These are phyloP conservation scores for Cacoxenus indagator DNA, from an alignment of 2,888 invertebrate genomes.

Conservation along the genomic window DNA sequence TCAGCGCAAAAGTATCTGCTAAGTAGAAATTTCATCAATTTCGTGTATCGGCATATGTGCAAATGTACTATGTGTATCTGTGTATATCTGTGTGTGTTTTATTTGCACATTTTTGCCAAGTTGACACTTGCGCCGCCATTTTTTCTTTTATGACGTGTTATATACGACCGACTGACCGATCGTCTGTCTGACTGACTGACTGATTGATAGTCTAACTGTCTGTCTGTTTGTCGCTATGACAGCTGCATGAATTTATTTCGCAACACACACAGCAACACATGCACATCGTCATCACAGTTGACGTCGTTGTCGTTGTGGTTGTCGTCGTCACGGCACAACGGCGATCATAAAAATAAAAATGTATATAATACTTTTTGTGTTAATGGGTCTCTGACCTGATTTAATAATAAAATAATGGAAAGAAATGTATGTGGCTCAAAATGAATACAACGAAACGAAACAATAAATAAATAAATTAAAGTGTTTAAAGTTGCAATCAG, in stretches of 20 bases:
- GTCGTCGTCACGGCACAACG: neutral
- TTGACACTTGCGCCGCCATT: conserved; percentile 14
- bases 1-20: neutral
- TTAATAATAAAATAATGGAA: conserved; percentile 52
- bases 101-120: conserved; percentile 14
- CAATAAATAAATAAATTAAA: conserved; percentile 17
- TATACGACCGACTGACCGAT: neutral
- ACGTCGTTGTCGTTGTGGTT: neutral
- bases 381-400: conserved; percentile 69
- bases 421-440: neutral
- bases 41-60: neutral
- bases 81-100: neutral
- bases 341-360: neutral
- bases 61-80: neutral
- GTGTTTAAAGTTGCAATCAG: conserved; percentile 18
- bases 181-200: neutral
- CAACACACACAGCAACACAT: neutral
- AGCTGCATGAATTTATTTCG: neutral
- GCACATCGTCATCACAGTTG: no score
- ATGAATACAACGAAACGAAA: neutral
- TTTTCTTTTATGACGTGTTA: conserved; percentile 11
- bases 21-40: no score
- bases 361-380: conserved; percentile 38
- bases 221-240: neutral
- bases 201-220: neutral